A percentile compares a stretch with the other conserved stretches of the same genome.
Conservation (phyloP, 2,888 invertebrate genomes). For the Cerastoderma edule region DNA sequence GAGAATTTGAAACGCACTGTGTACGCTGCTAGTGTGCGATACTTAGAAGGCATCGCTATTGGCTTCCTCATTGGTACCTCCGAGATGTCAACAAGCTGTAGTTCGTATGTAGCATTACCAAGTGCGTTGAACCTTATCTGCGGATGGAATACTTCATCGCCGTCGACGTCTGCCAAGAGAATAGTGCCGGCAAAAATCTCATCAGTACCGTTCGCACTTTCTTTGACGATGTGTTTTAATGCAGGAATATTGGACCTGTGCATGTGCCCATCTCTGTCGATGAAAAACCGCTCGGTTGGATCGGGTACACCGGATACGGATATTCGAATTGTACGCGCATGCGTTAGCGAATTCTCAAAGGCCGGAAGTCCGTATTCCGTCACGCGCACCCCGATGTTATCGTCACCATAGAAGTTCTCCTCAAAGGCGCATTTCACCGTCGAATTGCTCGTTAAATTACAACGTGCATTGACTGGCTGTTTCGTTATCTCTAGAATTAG, state of each 20-base stretch:
- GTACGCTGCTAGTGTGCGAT: constrained; percentile 39
- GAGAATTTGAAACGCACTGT: constrained; percentile 32
- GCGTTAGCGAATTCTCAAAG: constrained; percentile 32
- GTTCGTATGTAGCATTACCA: constrained; percentile 37
- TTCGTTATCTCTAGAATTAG: constrained; percentile 46
- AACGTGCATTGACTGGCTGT: constrained; percentile 37
- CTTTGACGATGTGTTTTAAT: constrained; percentile 20
- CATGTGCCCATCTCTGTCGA: constrained; percentile 36
- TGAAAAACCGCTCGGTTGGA: constrained; percentile 40
- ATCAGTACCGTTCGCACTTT: constrained; percentile 39
- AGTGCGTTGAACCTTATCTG: constrained; percentile 23
- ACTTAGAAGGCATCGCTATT: constrained; percentile 13
- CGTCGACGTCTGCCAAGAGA: constrained; percentile 48
- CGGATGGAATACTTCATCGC: constrained; percentile 32
- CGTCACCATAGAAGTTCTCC: constrained; percentile 57
- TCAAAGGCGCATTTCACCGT: constrained; percentile 47
- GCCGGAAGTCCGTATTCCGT: constrained; percentile 44
- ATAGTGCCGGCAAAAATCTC: constrained; percentile 34
- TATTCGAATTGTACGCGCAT: constrained; percentile 26
- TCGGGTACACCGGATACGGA: constrained; percentile 33
- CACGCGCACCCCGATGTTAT: constrained; percentile 43
- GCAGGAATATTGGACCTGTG: constrained; percentile 37
- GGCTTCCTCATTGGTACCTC: constrained; percentile 15
- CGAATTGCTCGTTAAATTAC: constrained; percentile 42
- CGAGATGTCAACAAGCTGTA: background rate